These are phyloP conservation scores for Scomber colias DNA, from an alignment of 2,113 vertebrate species.

Conservation along the genomic window DNA sequence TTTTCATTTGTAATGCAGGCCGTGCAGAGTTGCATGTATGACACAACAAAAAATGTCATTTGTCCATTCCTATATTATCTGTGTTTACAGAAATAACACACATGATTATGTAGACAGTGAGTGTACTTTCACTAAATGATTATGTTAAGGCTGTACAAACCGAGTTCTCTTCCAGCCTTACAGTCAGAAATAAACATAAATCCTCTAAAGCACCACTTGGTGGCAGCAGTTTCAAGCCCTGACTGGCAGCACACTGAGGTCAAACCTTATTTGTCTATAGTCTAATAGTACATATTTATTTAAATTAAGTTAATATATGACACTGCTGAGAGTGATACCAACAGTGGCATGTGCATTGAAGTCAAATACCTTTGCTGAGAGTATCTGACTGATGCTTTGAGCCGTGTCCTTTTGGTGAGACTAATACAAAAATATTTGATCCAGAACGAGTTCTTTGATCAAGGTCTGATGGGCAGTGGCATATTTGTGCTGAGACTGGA, in stretches of 20 bases:
- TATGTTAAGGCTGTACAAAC: not conserved
- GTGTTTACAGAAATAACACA: not conserved
- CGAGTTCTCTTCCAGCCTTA: not conserved
- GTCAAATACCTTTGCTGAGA: not conserved
- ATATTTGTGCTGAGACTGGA: slow-evolving; percentile 11
- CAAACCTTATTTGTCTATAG: not conserved
- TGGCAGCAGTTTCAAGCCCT: slow-evolving; percentile 68
- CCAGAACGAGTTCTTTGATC: slow-evolving; percentile 24
- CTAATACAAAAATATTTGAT: slow-evolving; percentile 41
- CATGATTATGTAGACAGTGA: not conserved
- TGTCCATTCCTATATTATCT: too few species aligned
- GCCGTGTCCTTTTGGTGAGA: slow-evolving; percentile 7
- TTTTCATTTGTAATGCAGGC: not conserved
- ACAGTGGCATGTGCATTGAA: not conserved
- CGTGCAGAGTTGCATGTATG: not conserved
- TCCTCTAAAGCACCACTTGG: slow-evolving; percentile 55
- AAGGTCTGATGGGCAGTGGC: slow-evolving; percentile 43
- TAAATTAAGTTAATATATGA: not conserved
- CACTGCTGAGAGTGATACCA: not conserved
- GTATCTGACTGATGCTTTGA: not conserved
- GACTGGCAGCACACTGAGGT: slow-evolving; percentile 18
- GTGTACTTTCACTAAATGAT: not conserved
- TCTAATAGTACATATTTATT: not conserved
- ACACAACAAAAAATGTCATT: too few species aligned
- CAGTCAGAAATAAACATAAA: not conserved